phyloP scores from a whole-genome alignment of 2,888 invertebrate genomes.

The Papilio elwesi region DNA sequence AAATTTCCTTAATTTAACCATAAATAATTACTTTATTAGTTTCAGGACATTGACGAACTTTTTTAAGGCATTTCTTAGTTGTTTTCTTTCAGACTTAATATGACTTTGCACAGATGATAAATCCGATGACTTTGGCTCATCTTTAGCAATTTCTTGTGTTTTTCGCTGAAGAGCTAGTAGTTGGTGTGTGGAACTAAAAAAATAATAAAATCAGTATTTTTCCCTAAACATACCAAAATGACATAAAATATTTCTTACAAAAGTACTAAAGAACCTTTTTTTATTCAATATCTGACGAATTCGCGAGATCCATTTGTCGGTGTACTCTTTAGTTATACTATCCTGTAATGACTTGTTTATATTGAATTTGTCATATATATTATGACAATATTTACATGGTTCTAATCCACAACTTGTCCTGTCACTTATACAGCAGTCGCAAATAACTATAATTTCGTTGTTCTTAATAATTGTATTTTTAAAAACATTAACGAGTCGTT shows the following conservation, averaged over 20 bases:
- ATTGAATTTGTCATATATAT: conserved; percentile 58
- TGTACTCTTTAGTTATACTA: conserved; percentile 7
- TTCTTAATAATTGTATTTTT: conserved; percentile 41
- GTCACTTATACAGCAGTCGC: conserved; percentile 60
- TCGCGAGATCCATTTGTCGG: conserved; percentile 24
- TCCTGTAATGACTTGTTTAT: conserved; percentile 19
- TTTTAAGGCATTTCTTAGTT: background rate
- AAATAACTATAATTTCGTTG: conserved; percentile 59
- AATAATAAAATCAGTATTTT: background rate
- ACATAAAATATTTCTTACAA: background rate
- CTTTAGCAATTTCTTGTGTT: too few relatives aligned
- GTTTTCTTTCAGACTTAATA: conserved; percentile 2
- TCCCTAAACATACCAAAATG: background rate
- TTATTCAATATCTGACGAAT: conserved; percentile 27
- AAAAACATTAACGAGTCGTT: conserved; percentile 56
- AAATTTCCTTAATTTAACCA: background rate
- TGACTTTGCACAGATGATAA: conserved; percentile 6
- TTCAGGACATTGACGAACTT: background rate
- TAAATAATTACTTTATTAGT: background rate
- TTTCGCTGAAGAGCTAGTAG: conserved; percentile 8
- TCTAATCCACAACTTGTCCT: conserved; percentile 41
- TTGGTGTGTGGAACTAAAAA: conserved; percentile 5
- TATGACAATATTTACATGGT: conserved; percentile 60
- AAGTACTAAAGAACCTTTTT: conserved; percentile 25
- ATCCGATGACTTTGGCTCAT: background rate